A percentile compares a stretch with the other conserved stretches of the same genome.
These are phyloP conservation scores for Diaprepes abbreviatus DNA, from an alignment of 2,888 invertebrate genomes.

Conservation along the genomic window DNA sequence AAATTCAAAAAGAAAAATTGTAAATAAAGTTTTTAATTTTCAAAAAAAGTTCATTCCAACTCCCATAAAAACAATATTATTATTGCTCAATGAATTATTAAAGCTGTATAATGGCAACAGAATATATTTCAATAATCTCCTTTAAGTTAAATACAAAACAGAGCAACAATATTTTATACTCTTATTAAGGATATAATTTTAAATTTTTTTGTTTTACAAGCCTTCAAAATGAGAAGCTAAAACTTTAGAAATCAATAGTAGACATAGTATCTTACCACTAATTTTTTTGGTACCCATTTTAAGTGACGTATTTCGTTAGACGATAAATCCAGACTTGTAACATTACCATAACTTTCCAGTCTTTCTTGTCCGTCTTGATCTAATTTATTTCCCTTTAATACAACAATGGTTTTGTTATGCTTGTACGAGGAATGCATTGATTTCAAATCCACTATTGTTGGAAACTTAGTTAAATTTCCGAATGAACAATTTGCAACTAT, in stretches of 20 bases:
- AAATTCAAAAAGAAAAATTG: no score
- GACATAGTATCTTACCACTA: constrained; percentile 15
- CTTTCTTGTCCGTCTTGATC: constrained; percentile 15
- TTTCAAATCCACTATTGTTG: constrained; percentile 20
- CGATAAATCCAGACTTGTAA: constrained; percentile 36
- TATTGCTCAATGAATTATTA: no score
- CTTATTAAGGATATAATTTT: no score
- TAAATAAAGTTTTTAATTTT: no score
- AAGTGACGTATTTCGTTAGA: constrained; percentile 33
- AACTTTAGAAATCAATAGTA: not conserved
- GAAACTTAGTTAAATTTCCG: constrained; percentile 27
- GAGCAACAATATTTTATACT: no score
- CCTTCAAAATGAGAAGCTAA: no score
- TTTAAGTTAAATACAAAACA: no score
- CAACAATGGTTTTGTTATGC: constrained; percentile 15
- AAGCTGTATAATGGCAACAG: no score
- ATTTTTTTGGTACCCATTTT: constrained; percentile 26
- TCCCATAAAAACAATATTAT: no score
- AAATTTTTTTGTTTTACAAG: no score
- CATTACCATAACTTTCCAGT: constrained; percentile 25
- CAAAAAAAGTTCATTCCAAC: no score
- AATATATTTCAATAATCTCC: no score
- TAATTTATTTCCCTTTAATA: constrained; percentile 29
- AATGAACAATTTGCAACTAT: constrained; percentile 37
- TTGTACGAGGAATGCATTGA: constrained; percentile 5